Evolutionary conservation across 2,113 vertebrate species (phyloP), one percentile per base, ranked within the genome.

Genomic region (Dasyprocta punctata): DNA sequence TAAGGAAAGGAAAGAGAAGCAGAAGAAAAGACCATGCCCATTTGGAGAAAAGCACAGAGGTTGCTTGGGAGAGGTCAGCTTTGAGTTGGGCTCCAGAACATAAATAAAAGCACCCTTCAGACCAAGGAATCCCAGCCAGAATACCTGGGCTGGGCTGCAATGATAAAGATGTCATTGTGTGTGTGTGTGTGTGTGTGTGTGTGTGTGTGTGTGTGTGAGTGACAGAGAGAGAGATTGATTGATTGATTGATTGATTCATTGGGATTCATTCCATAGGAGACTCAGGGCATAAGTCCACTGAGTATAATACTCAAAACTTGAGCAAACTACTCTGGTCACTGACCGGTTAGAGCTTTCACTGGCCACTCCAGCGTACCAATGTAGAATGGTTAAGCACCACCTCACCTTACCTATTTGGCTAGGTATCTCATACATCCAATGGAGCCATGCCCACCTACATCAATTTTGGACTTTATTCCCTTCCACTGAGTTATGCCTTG

Each of bases 141-240:
- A 41, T 36, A 67, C 60, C 7, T 26, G 0, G 0, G 38, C 7
- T 26, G 0, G 0, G 38, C 63, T 33, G 0, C 41, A 26, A 17
- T 93, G 71, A 52, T 86, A 73, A 80, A 85, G 69, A 16, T 58
- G 49, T 26, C 38, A 41, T 1, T 3, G 1, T 7, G 5, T 28
- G 93, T 93, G 60, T 14, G 2, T 12, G 61, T 65, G 73, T 63
- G 61, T 63, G 28, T 63, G 61, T 3, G 0, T 6, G 5, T 28
- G 92, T 92, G 60, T 12, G 0, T 14, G 61, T 63, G 65, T 52
- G 52, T 52, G 1, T 54, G 14, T 52, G n/a, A n/a, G n/a, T n/a
- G n/a, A n/a, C n/a, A n/a, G n/a, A n/a, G n/a, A n/a, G n/a, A n/a
- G n/a, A n/a, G n/a, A n/a, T n/a, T n/a, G n/a, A n/a, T n/a, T n/a